Evolutionary conservation across 2,888 invertebrate genomes (phyloP).

Genomic region (Amblyteles armatorius): DNA sequence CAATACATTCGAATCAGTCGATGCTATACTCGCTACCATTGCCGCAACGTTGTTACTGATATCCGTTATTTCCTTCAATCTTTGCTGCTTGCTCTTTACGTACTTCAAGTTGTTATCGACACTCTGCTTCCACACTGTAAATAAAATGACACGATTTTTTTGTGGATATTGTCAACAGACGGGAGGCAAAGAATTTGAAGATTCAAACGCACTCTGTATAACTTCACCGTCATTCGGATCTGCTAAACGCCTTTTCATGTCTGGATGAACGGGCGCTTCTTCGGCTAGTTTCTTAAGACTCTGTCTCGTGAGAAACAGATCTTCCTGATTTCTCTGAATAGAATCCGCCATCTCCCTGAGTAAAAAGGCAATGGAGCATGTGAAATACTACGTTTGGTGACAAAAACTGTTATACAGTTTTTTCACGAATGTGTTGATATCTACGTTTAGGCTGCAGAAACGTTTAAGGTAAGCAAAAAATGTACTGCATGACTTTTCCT

Average conservation of each 20-base stretch:
- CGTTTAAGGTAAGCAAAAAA: too few species aligned
- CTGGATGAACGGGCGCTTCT: constrained; percentile 73
- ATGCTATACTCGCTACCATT: constrained; percentile 73
- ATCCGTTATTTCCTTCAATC: constrained; percentile 69
- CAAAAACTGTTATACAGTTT: too few species aligned
- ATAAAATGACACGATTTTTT: constrained; percentile 23
- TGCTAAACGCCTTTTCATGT: constrained; percentile 73
- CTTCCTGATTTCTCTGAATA: constrained; percentile 68
- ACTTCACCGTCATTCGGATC: constrained; percentile 75
- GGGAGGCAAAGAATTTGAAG: neutral
- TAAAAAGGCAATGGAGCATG: too few species aligned
- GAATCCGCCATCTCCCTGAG: constrained; percentile 71
- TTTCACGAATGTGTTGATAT: too few species aligned
- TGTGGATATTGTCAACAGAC: neutral
- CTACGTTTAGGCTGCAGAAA: too few species aligned
- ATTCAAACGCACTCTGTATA: constrained; percentile 72
- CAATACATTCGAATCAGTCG: constrained; percentile 71
- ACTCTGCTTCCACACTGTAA: constrained; percentile 75
- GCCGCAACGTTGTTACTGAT: constrained; percentile 69
- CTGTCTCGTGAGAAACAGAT: constrained; percentile 74
- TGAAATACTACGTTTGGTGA: too few species aligned
- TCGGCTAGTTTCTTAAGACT: constrained; percentile 64
- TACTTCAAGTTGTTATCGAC: constrained; percentile 64
- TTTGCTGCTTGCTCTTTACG: constrained; percentile 65
- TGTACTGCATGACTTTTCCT: too few species aligned